phyloP scores from a whole-genome alignment of 2,113 vertebrate genomes.

The Apteryx mantelli region DNA sequence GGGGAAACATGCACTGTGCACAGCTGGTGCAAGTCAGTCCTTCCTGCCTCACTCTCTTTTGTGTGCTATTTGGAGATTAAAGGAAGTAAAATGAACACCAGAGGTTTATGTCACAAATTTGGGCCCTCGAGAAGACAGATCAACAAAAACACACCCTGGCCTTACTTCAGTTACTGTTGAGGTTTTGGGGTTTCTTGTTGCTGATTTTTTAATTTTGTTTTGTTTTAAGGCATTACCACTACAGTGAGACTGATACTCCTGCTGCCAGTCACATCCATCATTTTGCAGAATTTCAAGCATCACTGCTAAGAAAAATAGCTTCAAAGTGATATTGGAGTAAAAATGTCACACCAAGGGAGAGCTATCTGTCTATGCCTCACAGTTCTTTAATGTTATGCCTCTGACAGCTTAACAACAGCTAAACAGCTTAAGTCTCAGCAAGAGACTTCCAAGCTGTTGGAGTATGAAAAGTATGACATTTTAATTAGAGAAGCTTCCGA shows the following conservation, averaged over 20 bases:
- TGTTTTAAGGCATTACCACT: not conserved
- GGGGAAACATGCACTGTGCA: not conserved
- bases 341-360: not conserved
- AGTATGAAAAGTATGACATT: not conserved
- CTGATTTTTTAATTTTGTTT: not conserved
- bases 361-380: not conserved
- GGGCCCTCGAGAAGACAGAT: not conserved
- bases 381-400: not conserved
- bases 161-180: not conserved
- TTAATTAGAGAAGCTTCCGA: not conserved
- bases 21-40: not conserved
- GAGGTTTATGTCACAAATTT: not conserved
- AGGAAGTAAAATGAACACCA: not conserved
- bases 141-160: not conserved
- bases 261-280: not conserved
- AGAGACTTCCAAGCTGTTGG: not conserved
- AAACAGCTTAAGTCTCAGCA: slow-evolving; percentile 9
- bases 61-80: not conserved
- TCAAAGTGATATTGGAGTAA: not conserved
- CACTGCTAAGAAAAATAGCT: not conserved
- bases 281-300: not conserved
- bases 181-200: not conserved
- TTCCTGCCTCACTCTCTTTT: not conserved
- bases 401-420: slow-evolving; percentile 23
- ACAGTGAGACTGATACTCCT: not conserved